Base-by-base conservation (phyloP, 2,888 invertebrate species). In the Ophioninae sp. region DNA sequence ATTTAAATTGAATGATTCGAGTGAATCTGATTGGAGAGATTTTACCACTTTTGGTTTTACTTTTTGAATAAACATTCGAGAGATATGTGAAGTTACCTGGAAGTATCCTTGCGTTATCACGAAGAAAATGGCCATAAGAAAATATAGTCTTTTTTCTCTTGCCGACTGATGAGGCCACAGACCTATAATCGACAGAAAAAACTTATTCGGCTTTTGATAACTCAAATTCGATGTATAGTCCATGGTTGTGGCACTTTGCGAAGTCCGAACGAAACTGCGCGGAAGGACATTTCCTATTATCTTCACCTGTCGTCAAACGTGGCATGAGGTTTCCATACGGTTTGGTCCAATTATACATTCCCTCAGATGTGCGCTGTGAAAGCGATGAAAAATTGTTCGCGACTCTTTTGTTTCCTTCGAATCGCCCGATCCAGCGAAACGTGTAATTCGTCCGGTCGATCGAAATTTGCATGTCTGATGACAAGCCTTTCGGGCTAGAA, bases 131-230 rank as follows among this genome's bases (percentile, higher is more conserved):
- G 86, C 74, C 6, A 87, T 0, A 6, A 84, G n/a, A 0, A 83
- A 79, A 0, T 83, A 69, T 0, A 87, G 39, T 61, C 78, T 64
- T 72, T 85, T 89, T 39, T 87, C 84, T 37, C 78, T 6, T 2
- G 10, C 59, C n/a, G 76, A 81, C 39, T 89, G 90, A 75, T 87
- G 81, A 10, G 90, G 89, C 90, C 89, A 90, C 5, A 86, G 83
- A 1, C 89, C 89, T 10, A 89, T 68, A 2, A 44, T 6, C 6
- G 85, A 81, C 9, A 86, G 65, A n/a, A 86, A 68, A 22, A 82
- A 56, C 63, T 79, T 80, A 79, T 85, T 87, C 10, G 84, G 61
- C 37, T 61, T 79, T n/a, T 84, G 78, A 56, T 83, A 78, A 73
- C 13, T 30, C 22, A 69, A 13, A 41, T 85, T 82, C 9, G 67